Base-by-base conservation (phyloP, 2,888 invertebrate genomes). In the Athalia circularis region DNA sequence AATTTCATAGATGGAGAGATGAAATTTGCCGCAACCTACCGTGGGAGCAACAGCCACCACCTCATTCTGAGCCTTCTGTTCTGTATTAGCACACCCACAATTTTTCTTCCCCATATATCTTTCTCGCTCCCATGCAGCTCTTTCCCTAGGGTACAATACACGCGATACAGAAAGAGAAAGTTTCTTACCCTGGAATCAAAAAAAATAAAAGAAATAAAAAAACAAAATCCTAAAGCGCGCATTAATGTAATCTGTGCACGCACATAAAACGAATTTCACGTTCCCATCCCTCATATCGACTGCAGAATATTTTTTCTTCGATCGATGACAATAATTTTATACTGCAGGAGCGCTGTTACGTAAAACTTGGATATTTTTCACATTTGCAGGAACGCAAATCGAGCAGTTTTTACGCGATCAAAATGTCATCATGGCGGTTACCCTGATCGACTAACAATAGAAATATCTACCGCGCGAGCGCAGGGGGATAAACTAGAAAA, bases 11-110 rank as follows among this genome's bases (percentile, higher is more conserved):
- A 80, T 80, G 77, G 77, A 80, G 81, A 82, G 79, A 81, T 80
- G 81, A 81, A 81, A 81, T 79, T 79, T 81, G 81, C 80, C 78
- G 64, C 75, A 81, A 80, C 80, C 79, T 83, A 85, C 82, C 84
- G 84, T 84, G 85, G 81, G 84, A 86, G 83, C 83, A 57, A 15
- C 72, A 29, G 50, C 54, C 70, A 82, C 52, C 43, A 52, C 75
- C 75, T 75, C 15, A 62, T 75, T 75, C 75, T 64, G 29, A 62
- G 48, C 75, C 15, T 6, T 52, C 62, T 50, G 43, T 15, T 9
- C 45, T 47, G 29, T 15, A 68, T 54, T 68, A n/a, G 29, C 29
- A 29, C 29, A 29, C 29, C n/a, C 6, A 64, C 43, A 62, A 62
- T 50, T 7, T 11, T 29, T 15, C 67, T 68, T 68, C n/a, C 52